phyloP scores from a whole-genome alignment of 2,113 vertebrate species.

The Myotis lucifugus region DNA sequence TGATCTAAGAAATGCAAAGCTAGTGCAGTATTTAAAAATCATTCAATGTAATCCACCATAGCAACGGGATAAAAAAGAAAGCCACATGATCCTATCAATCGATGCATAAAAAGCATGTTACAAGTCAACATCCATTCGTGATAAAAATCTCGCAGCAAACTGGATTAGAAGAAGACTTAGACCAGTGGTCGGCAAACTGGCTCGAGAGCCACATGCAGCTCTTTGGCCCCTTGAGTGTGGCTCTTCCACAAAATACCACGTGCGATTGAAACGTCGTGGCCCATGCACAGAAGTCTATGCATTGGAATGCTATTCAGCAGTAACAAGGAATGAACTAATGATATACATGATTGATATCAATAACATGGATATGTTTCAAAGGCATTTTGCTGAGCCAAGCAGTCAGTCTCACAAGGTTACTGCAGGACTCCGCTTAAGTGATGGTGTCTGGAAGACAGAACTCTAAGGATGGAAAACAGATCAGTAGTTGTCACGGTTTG shows the following conservation, averaged over 20 bases:
- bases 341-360: not conserved
- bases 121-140: not conserved
- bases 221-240: too few species aligned
- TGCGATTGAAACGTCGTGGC: too few species aligned
- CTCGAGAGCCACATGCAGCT: too few species aligned
- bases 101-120: not conserved
- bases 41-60: not conserved
- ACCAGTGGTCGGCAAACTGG: too few species aligned
- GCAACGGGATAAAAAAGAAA: not conserved
- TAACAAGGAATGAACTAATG: slow-evolving; percentile 5
- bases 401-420: not conserved
- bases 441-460: not conserved
- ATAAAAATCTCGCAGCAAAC: not conserved
- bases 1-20: slow-evolving; percentile 36
- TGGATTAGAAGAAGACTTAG: not conserved
- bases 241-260: too few species aligned
- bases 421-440: not conserved
- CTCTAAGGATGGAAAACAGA: not conserved
- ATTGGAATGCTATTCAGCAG: not conserved
- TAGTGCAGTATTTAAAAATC: not conserved
- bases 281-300: not conserved
- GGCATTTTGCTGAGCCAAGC: not conserved
- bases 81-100: not conserved
- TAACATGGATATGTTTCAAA: not conserved
- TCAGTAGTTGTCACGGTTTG: not conserved